phyloP scores from a whole-genome alignment of 2,797 vertebrate species.

The Helicolenus hilgendorfi region DNA sequence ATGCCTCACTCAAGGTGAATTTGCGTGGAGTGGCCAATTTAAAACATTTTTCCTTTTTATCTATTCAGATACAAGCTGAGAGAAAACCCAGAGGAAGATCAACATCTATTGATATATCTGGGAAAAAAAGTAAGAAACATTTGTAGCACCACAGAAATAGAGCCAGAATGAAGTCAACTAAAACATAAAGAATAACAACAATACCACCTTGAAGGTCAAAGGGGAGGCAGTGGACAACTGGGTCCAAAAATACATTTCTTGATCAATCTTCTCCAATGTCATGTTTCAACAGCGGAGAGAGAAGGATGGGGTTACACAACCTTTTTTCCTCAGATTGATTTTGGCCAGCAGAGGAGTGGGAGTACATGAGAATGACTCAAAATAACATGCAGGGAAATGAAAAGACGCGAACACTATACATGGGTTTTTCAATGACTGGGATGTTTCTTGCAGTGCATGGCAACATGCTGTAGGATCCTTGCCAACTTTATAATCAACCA shows the following conservation, averaged over 20 bases:
- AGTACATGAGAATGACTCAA: constrained; percentile 69
- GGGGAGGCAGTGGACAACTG: constrained; percentile 43
- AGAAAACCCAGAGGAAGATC: background rate
- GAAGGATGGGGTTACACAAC: constrained; percentile 83
- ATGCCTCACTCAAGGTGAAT: constrained; percentile 20
- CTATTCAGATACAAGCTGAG: background rate
- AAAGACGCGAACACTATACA: constrained; percentile 13
- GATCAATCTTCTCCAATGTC: constrained; percentile 88
- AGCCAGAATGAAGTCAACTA: background rate
- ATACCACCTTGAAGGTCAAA: constrained; percentile 75
- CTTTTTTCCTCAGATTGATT: constrained; percentile 83
- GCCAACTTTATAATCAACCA: constrained; percentile 27
- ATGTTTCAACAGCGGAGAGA: constrained; percentile 71
- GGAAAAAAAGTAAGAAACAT: background rate
- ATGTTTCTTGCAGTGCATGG: constrained; percentile 8
- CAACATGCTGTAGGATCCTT: background rate
- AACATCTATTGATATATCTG: constrained; percentile 2
- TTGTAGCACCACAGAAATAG: background rate
- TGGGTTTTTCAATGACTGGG: constrained; percentile 19
- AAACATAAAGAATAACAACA: constrained; percentile 30
- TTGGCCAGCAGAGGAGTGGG: constrained; percentile 58
- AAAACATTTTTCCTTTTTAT: constrained; percentile 23
- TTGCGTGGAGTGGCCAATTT: background rate
- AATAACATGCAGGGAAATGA: constrained; percentile 78
- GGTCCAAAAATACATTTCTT: constrained; percentile 83